Evolutionary conservation across 2,113 vertebrate genomes (phyloP).

Genomic region (Dasyprocta punctata): DNA sequence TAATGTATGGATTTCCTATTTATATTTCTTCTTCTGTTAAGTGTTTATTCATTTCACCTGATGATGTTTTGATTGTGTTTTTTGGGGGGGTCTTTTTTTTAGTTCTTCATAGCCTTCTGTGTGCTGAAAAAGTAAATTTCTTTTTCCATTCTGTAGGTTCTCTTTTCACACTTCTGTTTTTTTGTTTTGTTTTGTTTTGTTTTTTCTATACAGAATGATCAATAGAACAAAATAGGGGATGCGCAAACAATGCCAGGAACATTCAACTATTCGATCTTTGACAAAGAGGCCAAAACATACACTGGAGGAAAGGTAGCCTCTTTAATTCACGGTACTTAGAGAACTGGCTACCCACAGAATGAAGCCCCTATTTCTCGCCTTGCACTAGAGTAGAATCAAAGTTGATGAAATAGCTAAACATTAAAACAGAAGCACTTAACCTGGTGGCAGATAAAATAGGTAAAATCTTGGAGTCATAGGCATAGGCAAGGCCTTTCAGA

Average conservation of each 20-base stretch:
- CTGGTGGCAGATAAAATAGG: neutral
- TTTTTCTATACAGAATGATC: neutral
- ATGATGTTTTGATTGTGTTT: neutral
- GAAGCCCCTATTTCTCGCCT: neutral
- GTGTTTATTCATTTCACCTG: neutral
- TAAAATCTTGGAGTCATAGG: neutral
- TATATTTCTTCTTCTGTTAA: neutral
- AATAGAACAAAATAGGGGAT: neutral
- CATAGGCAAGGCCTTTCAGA: neutral
- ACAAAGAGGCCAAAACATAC: neutral
- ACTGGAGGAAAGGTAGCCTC: neutral
- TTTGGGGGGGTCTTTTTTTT: neutral
- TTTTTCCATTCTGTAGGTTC: neutral
- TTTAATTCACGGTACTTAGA: neutral
- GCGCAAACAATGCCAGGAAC: neutral
- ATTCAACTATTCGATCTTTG: neutral
- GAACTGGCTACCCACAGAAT: neutral
- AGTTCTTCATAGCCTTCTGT: neutral
- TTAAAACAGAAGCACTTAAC: neutral
- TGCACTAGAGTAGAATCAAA: neutral
- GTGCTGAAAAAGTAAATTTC: neutral
- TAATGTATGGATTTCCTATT: neutral
- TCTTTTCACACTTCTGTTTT: too few relatives aligned
- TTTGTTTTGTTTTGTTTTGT: neutral
- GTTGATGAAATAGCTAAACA: neutral